Percentiles rank a stretch among this genome's conserved stretches.
Conservation (phyloP, 2,888 invertebrate genomes). For the Alcis repandata region DNA sequence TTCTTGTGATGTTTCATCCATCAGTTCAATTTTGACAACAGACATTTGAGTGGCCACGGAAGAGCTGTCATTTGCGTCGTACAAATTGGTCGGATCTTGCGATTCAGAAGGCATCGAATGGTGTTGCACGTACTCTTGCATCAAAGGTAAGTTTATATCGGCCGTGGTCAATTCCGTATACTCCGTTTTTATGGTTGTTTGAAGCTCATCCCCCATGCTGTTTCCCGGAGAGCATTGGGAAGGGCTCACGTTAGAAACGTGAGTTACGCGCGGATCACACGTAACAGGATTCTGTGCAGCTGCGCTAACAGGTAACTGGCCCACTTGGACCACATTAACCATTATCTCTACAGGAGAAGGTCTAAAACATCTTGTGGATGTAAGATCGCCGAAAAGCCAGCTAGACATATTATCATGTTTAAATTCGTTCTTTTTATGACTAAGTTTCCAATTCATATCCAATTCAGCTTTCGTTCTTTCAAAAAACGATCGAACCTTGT, state of each 20-base stretch:
- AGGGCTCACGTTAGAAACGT: constrained; percentile 78
- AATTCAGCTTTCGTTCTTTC: constrained; percentile 67
- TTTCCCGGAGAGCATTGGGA: constrained; percentile 78
- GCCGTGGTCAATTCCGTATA: constrained; percentile 82
- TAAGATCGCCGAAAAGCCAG: constrained; percentile 53
- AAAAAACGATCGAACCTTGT: constrained; percentile 74
- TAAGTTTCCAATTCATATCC: constrained; percentile 53
- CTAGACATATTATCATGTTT: constrained; percentile 30
- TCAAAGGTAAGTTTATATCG: constrained; percentile 71
- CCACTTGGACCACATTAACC: constrained; percentile 88
- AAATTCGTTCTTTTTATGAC: constrained; percentile 52
- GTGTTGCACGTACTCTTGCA: constrained; percentile 69
- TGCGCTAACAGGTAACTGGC: constrained; percentile 78
- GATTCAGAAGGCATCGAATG: constrained; percentile 57
- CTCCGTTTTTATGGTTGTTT: constrained; percentile 74
- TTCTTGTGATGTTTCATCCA: constrained; percentile 66
- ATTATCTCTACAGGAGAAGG: constrained; percentile 76
- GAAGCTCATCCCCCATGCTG: constrained; percentile 70
- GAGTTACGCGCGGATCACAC: constrained; percentile 81
- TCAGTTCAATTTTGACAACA: constrained; percentile 65
- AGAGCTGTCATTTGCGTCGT: constrained; percentile 59
- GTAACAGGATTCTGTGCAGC: constrained; percentile 81
- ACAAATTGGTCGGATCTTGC: constrained; percentile 55
- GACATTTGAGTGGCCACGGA: constrained; percentile 67
- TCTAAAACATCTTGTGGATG: constrained; percentile 85